Evolutionary conservation across 2,113 vertebrate genomes (phyloP), one percentile per base, ranked within the genome.

Genomic region (Halichoerus grypus): DNA sequence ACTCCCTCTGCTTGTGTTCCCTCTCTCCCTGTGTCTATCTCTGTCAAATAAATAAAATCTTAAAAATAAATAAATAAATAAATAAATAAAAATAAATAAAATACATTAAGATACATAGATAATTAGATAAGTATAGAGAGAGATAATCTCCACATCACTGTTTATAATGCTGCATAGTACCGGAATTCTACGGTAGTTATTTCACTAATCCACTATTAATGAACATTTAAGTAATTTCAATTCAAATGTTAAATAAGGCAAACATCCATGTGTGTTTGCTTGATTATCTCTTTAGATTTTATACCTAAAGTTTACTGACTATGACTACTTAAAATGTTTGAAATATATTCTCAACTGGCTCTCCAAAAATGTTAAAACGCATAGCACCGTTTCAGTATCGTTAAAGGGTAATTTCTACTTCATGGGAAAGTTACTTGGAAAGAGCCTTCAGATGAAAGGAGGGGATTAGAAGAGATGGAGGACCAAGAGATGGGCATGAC

Each of bases 211-310:
- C 39, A 51, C 19, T 59, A 5, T 33, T 53, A 72, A 59, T n/a
- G 59, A 76, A 85, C 8, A 76, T 76, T 63, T 63, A 88, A 87
- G 28, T 69, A 93, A 94, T 74, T 82, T 91, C n/a, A 21, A 46
- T 90, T 95, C 22, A 33, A n/a, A 72, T 49, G 42, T 77, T 19
- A 63, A 77, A 59, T 89, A 94, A 91, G 5, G 12, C 49, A 87
- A 80, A 79, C 39, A 69, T 19, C 67, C 5, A 28, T 42, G 9
- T 76, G 5, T 46, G 7, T 67, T 95, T 97, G 33, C 28, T 65
- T 65, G 13, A 65, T 26, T 65, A 65, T 31, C 63, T 65, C 63
- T 65, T 65, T 65, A 15, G 72, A 6, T n/a, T 72, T 88, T 84
- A 72, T 80, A 85, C 24, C 18, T 88, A n/a, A 77, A 59, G 46